Percentiles rank a stretch among this genome's conserved stretches.
Conservation (phyloP, 2,113 vertebrate species). For the Callipepla californica region DNA sequence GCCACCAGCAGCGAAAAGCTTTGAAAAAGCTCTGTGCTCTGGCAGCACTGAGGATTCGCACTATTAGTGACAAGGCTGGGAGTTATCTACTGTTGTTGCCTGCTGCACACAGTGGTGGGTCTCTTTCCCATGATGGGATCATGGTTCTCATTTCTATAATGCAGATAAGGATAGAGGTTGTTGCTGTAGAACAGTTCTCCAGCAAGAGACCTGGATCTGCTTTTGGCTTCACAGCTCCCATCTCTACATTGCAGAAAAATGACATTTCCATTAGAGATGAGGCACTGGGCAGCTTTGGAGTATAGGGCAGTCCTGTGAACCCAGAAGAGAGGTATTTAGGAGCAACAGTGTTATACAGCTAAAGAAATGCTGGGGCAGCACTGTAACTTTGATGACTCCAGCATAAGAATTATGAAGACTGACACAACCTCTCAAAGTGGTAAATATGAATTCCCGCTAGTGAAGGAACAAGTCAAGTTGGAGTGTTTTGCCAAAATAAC, state of each 20-base stretch:
- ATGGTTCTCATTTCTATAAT: neutral
- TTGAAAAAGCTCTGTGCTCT: neutral
- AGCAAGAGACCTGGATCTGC: neutral
- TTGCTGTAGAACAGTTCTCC: neutral
- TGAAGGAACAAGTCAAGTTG: neutral
- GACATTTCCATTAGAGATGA: neutral
- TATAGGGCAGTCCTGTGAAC: neutral
- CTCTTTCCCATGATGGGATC: neutral
- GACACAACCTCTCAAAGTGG: neutral
- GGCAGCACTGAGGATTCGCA: neutral
- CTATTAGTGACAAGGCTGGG: neutral
- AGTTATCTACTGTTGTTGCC: neutral
- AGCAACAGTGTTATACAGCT: neutral
- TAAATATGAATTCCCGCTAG: neutral
- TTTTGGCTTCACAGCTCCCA: neutral
- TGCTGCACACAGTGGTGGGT: neutral
- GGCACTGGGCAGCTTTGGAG: neutral
- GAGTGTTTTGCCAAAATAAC: neutral
- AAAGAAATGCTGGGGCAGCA: neutral
- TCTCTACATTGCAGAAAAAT: neutral
- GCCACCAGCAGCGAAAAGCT: neutral
- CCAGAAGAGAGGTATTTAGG: neutral
- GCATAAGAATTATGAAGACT: neutral
- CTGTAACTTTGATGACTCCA: neutral
- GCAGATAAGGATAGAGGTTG: neutral